Conservation (phyloP, 2,888 invertebrate genomes). For the Miltochrista miniata region DNA sequence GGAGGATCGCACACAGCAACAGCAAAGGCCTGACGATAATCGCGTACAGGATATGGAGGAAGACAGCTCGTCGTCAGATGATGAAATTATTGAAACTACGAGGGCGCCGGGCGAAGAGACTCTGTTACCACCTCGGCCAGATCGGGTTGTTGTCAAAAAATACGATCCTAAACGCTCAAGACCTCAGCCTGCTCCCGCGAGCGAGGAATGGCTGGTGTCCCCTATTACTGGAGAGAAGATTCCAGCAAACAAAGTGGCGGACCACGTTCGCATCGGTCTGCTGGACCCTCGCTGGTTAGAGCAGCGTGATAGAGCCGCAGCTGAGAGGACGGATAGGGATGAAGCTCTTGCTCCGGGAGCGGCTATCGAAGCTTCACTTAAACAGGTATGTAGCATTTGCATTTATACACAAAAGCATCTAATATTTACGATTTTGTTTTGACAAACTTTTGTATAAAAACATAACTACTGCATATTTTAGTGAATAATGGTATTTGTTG, state of each 20-base stretch:
- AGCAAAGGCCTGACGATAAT: conserved; percentile 70
- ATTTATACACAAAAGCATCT: no score
- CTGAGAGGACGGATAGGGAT: conserved; percentile 94
- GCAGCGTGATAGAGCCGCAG: conserved; percentile 96
- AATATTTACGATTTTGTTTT: no score
- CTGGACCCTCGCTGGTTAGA: conserved; percentile 99
- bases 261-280: conserved; percentile 98
- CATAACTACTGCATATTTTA: no score
- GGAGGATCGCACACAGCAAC: conserved; percentile 84
- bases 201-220: conserved; percentile 96
- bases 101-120: conserved; percentile 77
- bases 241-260: conserved; percentile 97
- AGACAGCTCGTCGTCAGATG: conserved; percentile 87
- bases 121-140: conserved; percentile 93
- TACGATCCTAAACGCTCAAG: conserved; percentile 93
- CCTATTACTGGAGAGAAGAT: conserved; percentile 99
- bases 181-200: conserved; percentile 84
- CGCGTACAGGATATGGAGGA: conserved; percentile 96
- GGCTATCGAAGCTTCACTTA: conserved; percentile 98
- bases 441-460: no score
- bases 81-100: conserved; percentile 56
- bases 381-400: conserved; percentile 78
- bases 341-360: conserved; percentile 85
- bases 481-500: no score
- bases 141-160: conserved; percentile 97